Base-by-base conservation (phyloP, 2,113 vertebrate species). In the Ondatra zibethicus region DNA sequence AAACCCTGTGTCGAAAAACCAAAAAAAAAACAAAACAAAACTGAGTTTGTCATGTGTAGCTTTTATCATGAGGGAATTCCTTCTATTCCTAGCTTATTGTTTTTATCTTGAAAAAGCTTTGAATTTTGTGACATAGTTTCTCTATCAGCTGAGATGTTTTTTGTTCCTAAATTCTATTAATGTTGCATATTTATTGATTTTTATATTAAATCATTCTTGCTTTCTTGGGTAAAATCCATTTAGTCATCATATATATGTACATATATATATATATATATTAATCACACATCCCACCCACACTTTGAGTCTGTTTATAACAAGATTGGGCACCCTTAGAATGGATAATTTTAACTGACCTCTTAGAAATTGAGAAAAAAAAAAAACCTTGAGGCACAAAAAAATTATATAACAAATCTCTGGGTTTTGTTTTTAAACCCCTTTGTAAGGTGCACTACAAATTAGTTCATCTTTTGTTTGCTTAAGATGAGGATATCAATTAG, bases 361-460 rank as follows among this genome's bases (percentile, higher is more conserved):
- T 81, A 47, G 14, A 78, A 81, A 81, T 23, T 55, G 31, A 36
- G 9, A 10, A 33, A 89, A 91, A 45, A 91, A 80, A 55, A 25
- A 58, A 58, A 58, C 55, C 55, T 87, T 81, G 77, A 70, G 76
- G 7, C 70, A 92, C 21, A 61, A 61, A 84, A 39, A 78, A 58
- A 58, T 55, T 80, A 80, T 5, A n/a, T 36, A 7, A 80, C 4
- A 17, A 77, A 11, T 81, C 36, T 36, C 33, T 81, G 33, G 25
- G 42, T 58, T 29, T 84, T 42, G 39, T 96, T 86, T 95, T 91
- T 42, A 97, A 70, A 12, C 31, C 23, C 19, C 63, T 88, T 82
- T 77, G 29, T 93, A 39, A 96, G 47, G 42, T 93, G 95, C 93
- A 88, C 47, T 92, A 93, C 21, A 76, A 36, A 90, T 80, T 61